Conservation (phyloP, 2,888 invertebrate genomes). For the Cheiracanthium punctorium region DNA sequence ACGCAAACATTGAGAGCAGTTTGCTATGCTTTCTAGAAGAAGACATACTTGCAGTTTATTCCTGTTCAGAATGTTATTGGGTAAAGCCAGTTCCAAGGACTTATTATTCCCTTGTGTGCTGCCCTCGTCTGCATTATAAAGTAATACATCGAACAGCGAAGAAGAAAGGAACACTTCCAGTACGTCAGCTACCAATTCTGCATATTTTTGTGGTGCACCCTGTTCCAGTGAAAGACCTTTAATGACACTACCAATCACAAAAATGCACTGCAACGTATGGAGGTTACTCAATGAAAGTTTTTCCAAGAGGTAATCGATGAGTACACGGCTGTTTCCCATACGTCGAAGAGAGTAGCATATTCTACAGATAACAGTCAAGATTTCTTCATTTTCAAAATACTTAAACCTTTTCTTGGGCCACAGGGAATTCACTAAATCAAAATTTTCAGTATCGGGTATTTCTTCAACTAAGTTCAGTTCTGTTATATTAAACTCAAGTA, state of each 20-base stretch:
- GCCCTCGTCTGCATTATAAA: not conserved
- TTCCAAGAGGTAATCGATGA: constrained; percentile 42
- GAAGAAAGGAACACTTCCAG: constrained; percentile 35
- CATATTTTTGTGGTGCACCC: not conserved
- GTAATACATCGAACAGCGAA: not conserved
- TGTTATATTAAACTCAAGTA: constrained; percentile 45
- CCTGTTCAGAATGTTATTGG: not conserved
- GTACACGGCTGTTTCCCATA: constrained; percentile 14
- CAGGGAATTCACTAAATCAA: not conserved
- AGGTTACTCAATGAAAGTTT: constrained; percentile 21
- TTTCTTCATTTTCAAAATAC: constrained; percentile 41
- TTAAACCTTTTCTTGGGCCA: constrained; percentile 44
- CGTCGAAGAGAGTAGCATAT: constrained; percentile 26
- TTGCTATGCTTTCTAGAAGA: constrained; percentile 39
- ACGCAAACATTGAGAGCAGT: constrained; percentile 32
- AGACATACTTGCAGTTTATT: constrained; percentile 38
- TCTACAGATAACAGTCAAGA: constrained; percentile 22
- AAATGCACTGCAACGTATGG: constrained; percentile 36
- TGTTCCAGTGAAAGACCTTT: constrained; percentile 14
- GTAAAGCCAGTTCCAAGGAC: not conserved
- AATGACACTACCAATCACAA: constrained; percentile 43
- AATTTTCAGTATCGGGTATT: not conserved
- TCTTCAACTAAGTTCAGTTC: constrained; percentile 37
- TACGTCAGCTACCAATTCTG: constrained; percentile 25
- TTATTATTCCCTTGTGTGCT: not conserved